phyloP scores from a whole-genome alignment of 2,888 invertebrate species.

The Laspeyria flexula region DNA sequence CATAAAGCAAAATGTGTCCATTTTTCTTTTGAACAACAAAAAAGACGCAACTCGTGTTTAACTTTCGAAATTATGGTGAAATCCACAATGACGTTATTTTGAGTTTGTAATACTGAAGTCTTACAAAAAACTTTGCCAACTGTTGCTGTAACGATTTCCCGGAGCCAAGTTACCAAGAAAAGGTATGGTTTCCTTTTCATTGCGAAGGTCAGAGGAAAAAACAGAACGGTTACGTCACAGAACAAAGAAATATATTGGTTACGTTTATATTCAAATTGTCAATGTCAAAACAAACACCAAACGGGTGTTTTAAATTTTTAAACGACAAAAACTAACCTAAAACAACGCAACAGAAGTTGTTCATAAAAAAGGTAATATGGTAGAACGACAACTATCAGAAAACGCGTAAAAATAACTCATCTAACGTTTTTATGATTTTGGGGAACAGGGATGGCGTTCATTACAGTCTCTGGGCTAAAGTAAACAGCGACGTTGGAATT shows the following conservation, averaged over 20 bases:
- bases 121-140: neutral
- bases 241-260: too few species aligned
- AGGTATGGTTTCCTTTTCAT: neutral
- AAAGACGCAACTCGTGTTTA: constrained; percentile 22
- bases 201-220: neutral
- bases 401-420: constrained; percentile 52
- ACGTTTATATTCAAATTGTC: too few species aligned
- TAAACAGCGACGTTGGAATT: constrained; percentile 66
- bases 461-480: constrained; percentile 59
- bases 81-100: neutral
- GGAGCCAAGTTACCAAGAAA: neutral
- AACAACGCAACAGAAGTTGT: constrained; percentile 8
- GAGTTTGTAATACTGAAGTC: neutral
- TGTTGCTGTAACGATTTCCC: neutral
- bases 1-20: constrained; percentile 32
- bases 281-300: neutral
- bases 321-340: constrained; percentile 13
- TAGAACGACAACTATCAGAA: constrained; percentile 39
- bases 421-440: constrained; percentile 51
- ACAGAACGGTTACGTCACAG: neutral
- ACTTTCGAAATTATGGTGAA: constrained; percentile 17
- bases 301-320: neutral
- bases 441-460: constrained; percentile 57
- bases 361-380: constrained; percentile 17
- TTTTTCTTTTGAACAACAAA: constrained; percentile 23